Evolutionary conservation across 53 echinoderm and acorn worm species (phyloP).

Genomic region (Echinarachnius parma): DNA sequence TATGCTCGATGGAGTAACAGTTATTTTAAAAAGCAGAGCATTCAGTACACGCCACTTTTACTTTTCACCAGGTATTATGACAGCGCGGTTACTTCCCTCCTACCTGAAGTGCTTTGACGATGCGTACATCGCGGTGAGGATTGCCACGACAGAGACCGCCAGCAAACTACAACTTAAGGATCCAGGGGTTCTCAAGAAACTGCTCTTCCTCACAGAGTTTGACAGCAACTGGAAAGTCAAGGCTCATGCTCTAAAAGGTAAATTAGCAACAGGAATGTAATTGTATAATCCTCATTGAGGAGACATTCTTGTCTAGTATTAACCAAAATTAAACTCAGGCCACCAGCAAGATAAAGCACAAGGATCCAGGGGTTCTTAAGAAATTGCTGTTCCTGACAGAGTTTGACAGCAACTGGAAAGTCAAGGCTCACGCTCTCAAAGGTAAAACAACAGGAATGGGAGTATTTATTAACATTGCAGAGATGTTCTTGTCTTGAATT

Average conservation of each 20-base stretch:
- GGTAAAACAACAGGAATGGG: too few species aligned
- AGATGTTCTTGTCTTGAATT: too few species aligned
- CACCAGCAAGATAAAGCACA: constrained; percentile 68
- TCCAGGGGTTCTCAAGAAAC: constrained; percentile 71
- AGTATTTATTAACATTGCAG: too few species aligned
- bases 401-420: constrained; percentile 99
- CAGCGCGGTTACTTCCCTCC: constrained; percentile 84
- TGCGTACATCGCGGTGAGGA: constrained; percentile 84
- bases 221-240: constrained; percentile 98
- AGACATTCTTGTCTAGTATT: background rate
- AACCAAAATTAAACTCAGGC: background rate
- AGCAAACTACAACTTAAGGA: constrained; percentile 75
- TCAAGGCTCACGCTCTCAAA: constrained; percentile 97
- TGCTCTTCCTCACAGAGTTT: constrained; percentile 94
- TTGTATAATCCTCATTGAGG: too few species aligned
- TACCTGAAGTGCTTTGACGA: constrained; percentile 92
- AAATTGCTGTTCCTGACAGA: constrained; percentile 91
- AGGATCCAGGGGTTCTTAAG: constrained; percentile 71
- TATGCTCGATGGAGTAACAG: too few species aligned
- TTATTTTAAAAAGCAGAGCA: too few species aligned
- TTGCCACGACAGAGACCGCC: constrained; percentile 84
- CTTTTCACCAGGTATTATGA: constrained; percentile 83
- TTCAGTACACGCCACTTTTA: too few species aligned
- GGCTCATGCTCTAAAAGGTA: constrained; percentile 98
- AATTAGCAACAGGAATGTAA: too few species aligned